Percentiles rank a stretch among this genome's conserved stretches.
phyloP scores from a whole-genome alignment of 2,797 vertebrate species.

The Pangasius krempfi region DNA sequence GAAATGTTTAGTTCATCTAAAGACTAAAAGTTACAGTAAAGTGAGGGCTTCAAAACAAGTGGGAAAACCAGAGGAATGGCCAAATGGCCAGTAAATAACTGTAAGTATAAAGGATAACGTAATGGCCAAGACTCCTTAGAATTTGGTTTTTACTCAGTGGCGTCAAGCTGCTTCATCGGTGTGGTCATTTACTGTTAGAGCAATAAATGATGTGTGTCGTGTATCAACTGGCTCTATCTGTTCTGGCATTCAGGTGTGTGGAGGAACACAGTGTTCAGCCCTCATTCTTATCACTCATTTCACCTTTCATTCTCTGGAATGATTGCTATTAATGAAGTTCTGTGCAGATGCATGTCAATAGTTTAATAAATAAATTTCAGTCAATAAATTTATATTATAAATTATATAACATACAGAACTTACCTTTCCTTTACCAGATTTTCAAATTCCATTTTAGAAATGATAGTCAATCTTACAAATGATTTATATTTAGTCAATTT shows the following conservation, averaged over 20 bases:
- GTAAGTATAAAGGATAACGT: background rate
- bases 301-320: background rate
- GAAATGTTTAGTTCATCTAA: background rate
- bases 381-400: background rate
- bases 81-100: constrained; percentile 11
- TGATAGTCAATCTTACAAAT: background rate
- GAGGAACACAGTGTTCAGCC: constrained; percentile 22
- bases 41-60: constrained; percentile 27
- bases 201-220: constrained; percentile 18
- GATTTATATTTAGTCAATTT: background rate
- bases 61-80: background rate
- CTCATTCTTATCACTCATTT: background rate
- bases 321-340: background rate
- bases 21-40: background rate
- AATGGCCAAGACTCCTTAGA: background rate
- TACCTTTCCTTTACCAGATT: background rate
- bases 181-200: background rate
- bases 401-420: background rate
- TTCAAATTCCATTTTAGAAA: background rate
- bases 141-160: background rate
- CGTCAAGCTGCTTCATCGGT: background rate
- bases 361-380: background rate
- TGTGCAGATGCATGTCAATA: background rate
- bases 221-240: constrained; percentile 65
- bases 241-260: constrained; percentile 64